phyloP scores from a whole-genome alignment of 2,888 invertebrate genomes.

The Netelia inedita region DNA sequence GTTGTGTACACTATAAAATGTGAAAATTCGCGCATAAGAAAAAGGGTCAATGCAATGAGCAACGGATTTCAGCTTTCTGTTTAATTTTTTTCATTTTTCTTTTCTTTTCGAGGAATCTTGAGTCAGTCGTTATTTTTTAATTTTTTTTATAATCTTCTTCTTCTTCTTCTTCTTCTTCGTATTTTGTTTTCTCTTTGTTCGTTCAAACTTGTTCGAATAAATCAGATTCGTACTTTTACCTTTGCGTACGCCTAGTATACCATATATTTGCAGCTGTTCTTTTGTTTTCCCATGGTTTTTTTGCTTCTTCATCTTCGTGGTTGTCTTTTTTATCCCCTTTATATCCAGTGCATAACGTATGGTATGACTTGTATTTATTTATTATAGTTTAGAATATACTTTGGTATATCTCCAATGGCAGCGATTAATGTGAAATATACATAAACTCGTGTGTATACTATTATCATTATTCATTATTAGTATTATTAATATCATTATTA shows the following conservation, averaged over 20 bases:
- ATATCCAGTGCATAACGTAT: conserved; percentile 75
- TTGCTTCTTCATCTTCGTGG: conserved; percentile 53
- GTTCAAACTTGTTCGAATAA: conserved; percentile 57
- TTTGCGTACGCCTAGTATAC: conserved; percentile 57
- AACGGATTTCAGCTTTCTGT: conserved; percentile 71
- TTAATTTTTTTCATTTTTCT: conserved; percentile 46
- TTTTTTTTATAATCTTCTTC: conserved; percentile 42
- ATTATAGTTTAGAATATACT: conserved; percentile 83
- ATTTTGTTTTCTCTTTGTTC: conserved; percentile 46
- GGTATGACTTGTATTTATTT: conserved; percentile 73
- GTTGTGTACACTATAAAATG: conserved; percentile 72
- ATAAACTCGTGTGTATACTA: conserved; percentile 72
- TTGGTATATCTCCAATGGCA: conserved; percentile 82
- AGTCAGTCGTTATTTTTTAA: conserved; percentile 62
- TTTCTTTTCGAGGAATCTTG: conserved; percentile 63
- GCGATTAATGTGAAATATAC: conserved; percentile 82
- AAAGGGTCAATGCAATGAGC: conserved; percentile 75
- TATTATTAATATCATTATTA: conserved; percentile 53
- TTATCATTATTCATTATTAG: conserved; percentile 68
- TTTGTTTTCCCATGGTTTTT: conserved; percentile 44
- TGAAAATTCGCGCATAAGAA: conserved; percentile 76
- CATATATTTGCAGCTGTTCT: conserved; percentile 69
- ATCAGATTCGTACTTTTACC: conserved; percentile 55
- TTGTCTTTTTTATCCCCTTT: conserved; percentile 57
- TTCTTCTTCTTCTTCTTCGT: conserved; percentile 45